These are phyloP conservation scores for Phyllotis vaccarum DNA, from an alignment of 2,797 vertebrate genomes.

Conservation along the genomic window DNA sequence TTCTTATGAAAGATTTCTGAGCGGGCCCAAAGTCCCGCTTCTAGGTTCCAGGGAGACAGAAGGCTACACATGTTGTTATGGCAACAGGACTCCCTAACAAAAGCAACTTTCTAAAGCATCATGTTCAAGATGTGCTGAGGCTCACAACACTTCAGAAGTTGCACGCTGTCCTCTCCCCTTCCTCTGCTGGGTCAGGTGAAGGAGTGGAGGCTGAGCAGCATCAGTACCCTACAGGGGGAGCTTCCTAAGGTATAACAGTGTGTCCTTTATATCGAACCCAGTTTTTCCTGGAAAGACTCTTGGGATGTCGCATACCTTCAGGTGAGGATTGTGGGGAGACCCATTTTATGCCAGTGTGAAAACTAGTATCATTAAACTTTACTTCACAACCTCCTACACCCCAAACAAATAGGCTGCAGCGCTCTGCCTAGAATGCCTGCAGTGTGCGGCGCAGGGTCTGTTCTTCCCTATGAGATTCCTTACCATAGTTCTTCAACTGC, in stretches of 20 bases:
- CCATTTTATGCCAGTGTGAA: not conserved
- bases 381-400: not conserved
- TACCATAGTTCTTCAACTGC: not conserved
- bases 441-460: not conserved
- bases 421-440: not conserved
- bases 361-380: not conserved
- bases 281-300: not conserved
- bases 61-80: not conserved
- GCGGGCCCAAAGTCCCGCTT: not conserved
- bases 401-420: too few species aligned
- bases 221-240: accelerated
- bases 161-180: not conserved
- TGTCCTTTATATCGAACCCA: not conserved
- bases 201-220: accelerated
- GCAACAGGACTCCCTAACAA: not conserved
- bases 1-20: conserved; percentile 41
- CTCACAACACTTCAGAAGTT: not conserved
- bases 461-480: not conserved
- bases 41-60: not conserved
- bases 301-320: not conserved
- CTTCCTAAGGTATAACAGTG: not conserved
- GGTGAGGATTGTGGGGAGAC: not conserved
- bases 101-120: not conserved
- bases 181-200: accelerated
- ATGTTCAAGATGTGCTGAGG: not conserved